A percentile compares a stretch with the other conserved stretches of the same genome.
Evolutionary conservation across 92 coral and sea anemone genomes (phyloP).

Genomic region (Porites evermanni): DNA sequence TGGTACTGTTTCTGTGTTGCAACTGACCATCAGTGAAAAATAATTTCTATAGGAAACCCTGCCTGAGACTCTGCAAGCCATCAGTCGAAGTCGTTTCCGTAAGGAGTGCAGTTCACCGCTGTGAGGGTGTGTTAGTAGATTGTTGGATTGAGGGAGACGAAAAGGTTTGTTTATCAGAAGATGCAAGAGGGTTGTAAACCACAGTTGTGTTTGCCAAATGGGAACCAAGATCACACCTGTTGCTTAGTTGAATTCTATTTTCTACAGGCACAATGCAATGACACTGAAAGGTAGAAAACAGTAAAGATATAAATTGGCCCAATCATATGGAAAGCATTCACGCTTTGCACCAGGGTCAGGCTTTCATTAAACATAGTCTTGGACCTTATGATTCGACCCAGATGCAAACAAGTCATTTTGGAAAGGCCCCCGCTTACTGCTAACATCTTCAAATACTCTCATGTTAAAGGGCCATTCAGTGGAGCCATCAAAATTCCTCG

Average conservation of each 20-base stretch:
- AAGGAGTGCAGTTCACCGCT: slow-evolving; percentile 32
- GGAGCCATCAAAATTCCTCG: slow-evolving; percentile 51
- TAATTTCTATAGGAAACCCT: slow-evolving; percentile 38
- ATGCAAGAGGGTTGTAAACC: slow-evolving; percentile 47
- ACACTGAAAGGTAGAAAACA: slow-evolving; percentile 49
- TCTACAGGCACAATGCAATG: slow-evolving; percentile 32
- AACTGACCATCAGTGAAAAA: slow-evolving; percentile 44
- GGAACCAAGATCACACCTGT: slow-evolving; percentile 42
- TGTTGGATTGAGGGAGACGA: slow-evolving; percentile 35
- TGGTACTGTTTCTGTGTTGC: slow-evolving; percentile 45
- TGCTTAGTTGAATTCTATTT: slow-evolving; percentile 39
- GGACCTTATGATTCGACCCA: slow-evolving; percentile 34
- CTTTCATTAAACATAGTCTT: slow-evolving; percentile 31
- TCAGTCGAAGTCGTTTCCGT: slow-evolving; percentile 17
- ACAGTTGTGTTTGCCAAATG: slow-evolving; percentile 51
- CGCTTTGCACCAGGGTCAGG: slow-evolving; percentile 45
- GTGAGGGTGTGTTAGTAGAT: slow-evolving; percentile 34
- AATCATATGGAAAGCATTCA: neutral
- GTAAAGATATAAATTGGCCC: slow-evolving; percentile 5
- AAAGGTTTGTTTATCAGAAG: slow-evolving; percentile 44
- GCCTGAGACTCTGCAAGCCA: slow-evolving; percentile 54
- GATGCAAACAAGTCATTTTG: slow-evolving; percentile 54
- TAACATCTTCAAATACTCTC: slow-evolving; percentile 34
- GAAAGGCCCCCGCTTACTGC: slow-evolving; percentile 34
- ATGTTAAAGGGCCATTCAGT: slow-evolving; percentile 54